Conservation (phyloP, 2,888 invertebrate species). For the Ephialtes manifestator region DNA sequence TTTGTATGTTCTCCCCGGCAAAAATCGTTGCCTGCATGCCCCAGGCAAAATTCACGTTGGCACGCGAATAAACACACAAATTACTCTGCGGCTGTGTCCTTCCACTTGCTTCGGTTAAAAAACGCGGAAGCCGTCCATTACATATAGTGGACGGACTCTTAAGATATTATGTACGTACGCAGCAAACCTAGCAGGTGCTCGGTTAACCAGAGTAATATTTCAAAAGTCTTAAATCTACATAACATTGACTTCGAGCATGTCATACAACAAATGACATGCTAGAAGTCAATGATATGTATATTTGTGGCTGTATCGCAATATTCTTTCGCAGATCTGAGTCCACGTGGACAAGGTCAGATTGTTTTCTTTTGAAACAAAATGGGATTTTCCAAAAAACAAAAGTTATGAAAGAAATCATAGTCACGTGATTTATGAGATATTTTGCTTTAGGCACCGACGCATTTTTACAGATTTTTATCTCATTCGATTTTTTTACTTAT, state of each 20-base stretch:
- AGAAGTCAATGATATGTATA: background rate
- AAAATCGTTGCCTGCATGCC: slow-evolving; percentile 33
- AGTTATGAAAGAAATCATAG: background rate
- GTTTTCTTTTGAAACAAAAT: background rate
- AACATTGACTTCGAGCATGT: background rate
- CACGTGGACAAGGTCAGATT: background rate
- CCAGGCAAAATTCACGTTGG: slow-evolving; percentile 46
- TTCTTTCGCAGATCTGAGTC: background rate
- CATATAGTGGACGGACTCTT: slow-evolving; percentile 45
- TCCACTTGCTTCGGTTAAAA: slow-evolving; percentile 55
- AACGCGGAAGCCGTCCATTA: slow-evolving; percentile 64
- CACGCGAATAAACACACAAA: slow-evolving; percentile 66
- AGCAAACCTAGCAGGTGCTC: slow-evolving; percentile 9
- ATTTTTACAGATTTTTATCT: background rate
- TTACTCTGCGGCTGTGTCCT: slow-evolving; percentile 58
- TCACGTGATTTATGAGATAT: background rate
- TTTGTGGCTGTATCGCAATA: background rate
- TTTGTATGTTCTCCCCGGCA: slow-evolving; percentile 37
- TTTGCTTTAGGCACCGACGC: background rate
- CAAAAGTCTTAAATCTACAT: slow-evolving; percentile 3
- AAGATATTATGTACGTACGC: slow-evolving; percentile 29
- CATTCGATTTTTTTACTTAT: background rate
- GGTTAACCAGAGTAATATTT: background rate
- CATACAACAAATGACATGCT: background rate
- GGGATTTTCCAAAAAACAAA: background rate